Base-by-base conservation (phyloP, 2,113 vertebrate species). In the Neodon shergylaensis region DNA sequence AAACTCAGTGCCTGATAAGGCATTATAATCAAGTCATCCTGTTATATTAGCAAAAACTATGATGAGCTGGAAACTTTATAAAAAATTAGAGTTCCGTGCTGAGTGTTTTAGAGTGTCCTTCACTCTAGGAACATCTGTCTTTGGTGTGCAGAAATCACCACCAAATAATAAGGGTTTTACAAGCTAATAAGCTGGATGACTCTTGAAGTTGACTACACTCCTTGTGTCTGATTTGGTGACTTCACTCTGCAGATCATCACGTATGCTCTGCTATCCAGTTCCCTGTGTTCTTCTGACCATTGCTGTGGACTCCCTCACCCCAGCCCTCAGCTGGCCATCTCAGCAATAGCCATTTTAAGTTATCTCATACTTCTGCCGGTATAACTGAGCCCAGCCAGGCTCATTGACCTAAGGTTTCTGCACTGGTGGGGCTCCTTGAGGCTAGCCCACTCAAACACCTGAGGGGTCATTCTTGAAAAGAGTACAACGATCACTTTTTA, bases 51-150 rank as follows among this genome's bases (percentile, higher is more conserved):
- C 44, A 92, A 63, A 72, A 79, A 82, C 12, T 63, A 54, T 5
- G 24, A 19, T 70, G 70, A 94, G 70, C 33, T 88, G n/a, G 33
- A 90, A 88, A 26, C n/a, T 96, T 72, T 90, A 74, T 93, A 33
- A 88, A 88, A 95, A 97, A 81, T 79, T 39, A 74, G 42, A 61
- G 4, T 66, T 91, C 1, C 54, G 74, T 21, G 89, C 76, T 33
- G 65, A 54, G 49, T 83, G 90, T 61, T 84, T 42, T 3, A 87
- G 73, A 72, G 39, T 68, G 63, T 4, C n/a, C 63, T 3, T 72
- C 54, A 42, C 66, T 58, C 81, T 87, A 47, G 14, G 78, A 10
- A 31, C 16, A 14, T 89, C 47, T 5, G 4, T 76, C 28, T 92
- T 39, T 39, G 74, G 63, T 77, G 26, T 65, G 66, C 78, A 84